Conservation (phyloP, 2,888 invertebrate genomes). For the Apoda limacodes region DNA sequence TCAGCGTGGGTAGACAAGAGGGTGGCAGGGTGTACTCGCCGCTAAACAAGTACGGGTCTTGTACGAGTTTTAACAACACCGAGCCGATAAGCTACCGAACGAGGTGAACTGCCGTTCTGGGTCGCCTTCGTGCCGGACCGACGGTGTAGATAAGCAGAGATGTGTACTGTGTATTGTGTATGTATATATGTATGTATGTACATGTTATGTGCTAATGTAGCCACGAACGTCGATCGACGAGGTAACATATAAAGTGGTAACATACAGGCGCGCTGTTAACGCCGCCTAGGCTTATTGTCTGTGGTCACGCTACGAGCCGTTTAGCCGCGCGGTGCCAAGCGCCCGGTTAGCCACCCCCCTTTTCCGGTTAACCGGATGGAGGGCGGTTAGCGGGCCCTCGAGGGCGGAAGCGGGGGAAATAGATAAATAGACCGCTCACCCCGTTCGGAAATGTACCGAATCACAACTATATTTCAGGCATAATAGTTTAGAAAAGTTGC, state of each 20-base stretch:
- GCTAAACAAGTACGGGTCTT: slow-evolving; percentile 45
- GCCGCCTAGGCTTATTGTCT: slow-evolving; percentile 69
- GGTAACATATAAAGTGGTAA: slow-evolving; percentile 68
- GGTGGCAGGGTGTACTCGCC: slow-evolving; percentile 24
- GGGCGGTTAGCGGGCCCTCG: slow-evolving; percentile 68
- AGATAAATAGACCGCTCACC: slow-evolving; percentile 69
- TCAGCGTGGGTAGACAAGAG: slow-evolving; percentile 25
- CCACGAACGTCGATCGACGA: slow-evolving; percentile 30
- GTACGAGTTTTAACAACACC: slow-evolving; percentile 47
- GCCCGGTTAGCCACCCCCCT: too few relatives aligned
- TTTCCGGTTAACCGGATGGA: slow-evolving; percentile 69
- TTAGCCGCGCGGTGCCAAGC: slow-evolving; percentile 63
- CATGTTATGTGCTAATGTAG: neutral
- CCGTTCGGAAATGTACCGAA: slow-evolving; percentile 69
- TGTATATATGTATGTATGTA: slow-evolving; percentile 1
- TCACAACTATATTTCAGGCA: slow-evolving; percentile 67
- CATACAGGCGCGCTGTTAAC: slow-evolving; percentile 69
- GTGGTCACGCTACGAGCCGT: slow-evolving; percentile 71
- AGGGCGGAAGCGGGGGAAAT: slow-evolving; percentile 69
- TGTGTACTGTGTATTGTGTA: neutral
- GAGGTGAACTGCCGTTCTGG: slow-evolving; percentile 2
- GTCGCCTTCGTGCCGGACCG: too few relatives aligned
- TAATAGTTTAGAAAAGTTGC: slow-evolving; percentile 68
- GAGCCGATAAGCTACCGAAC: too few relatives aligned
- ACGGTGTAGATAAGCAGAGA: slow-evolving; percentile 8